Conservation (phyloP, 2,888 invertebrate genomes). For the Pherbina coryleti region DNA sequence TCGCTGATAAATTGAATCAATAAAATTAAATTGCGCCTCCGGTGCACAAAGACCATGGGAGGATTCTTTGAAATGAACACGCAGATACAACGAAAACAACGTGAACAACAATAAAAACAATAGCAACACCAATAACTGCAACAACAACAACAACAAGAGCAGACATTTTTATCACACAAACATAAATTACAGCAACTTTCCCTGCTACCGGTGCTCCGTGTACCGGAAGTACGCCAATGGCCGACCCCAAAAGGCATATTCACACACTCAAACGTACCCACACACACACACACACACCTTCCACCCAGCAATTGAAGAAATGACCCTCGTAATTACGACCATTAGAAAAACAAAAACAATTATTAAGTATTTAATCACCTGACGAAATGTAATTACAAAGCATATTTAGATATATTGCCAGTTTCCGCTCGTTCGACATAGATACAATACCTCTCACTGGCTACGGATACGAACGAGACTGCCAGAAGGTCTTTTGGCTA, state of each 20-base stretch:
- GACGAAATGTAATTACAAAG: slow-evolving; percentile 66
- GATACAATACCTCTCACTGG: slow-evolving; percentile 13
- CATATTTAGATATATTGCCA: slow-evolving; percentile 52
- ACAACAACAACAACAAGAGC: slow-evolving; percentile 3
- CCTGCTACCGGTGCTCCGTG: background rate
- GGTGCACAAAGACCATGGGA: background rate
- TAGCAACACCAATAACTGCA: background rate
- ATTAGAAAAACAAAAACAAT: slow-evolving; percentile 63
- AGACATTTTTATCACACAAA: slow-evolving; percentile 30
- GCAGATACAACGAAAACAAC: background rate
- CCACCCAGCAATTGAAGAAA: background rate
- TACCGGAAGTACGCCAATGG: background rate
- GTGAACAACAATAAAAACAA: background rate
- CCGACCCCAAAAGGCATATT: background rate
- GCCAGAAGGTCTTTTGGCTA: background rate
- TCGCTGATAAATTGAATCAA: slow-evolving; percentile 27
- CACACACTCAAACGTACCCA: background rate
- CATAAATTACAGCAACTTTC: slow-evolving; percentile 39
- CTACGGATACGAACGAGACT: background rate
- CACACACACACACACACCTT: background rate
- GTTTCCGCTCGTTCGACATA: slow-evolving; percentile 17
- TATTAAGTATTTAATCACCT: slow-evolving; percentile 67
- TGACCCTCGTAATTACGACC: slow-evolving; percentile 55
- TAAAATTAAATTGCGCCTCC: slow-evolving; percentile 26
- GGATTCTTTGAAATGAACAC: background rate